phyloP scores from a whole-genome alignment of 2,797 vertebrate species.

The Mastacembelus armatus region DNA sequence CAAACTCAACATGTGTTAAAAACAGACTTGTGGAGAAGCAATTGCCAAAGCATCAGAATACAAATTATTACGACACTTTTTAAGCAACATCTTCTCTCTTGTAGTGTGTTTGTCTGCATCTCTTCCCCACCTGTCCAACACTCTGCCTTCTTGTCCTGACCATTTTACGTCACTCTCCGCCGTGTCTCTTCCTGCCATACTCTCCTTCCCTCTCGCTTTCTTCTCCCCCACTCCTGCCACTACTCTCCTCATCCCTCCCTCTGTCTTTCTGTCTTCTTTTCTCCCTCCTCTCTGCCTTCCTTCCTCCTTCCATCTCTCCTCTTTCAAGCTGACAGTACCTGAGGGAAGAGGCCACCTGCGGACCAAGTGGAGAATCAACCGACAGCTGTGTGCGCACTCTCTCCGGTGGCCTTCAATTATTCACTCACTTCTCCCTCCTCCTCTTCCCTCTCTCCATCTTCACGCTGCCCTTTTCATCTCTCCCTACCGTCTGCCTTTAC shows the following conservation, averaged over 20 bases:
- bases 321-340: slow-evolving; percentile 73
- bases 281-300: slow-evolving; percentile 27
- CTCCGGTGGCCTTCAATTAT: slow-evolving; percentile 82
- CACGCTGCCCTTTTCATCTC: slow-evolving; percentile 74
- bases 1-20: slow-evolving; percentile 44
- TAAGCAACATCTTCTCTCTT: slow-evolving; percentile 38
- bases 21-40: slow-evolving; percentile 43
- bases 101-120: slow-evolving; percentile 45
- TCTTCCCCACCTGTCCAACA: slow-evolving; percentile 21
- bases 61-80: slow-evolving; percentile 57
- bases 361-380: slow-evolving; percentile 76
- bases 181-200: slow-evolving; percentile 52
- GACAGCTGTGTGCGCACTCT: slow-evolving; percentile 80
- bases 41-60: slow-evolving; percentile 59
- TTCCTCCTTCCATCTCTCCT: slow-evolving; percentile 55
- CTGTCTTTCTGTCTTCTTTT: slow-evolving; percentile 14
- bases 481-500: slow-evolving; percentile 52
- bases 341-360: slow-evolving; percentile 80
- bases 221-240: slow-evolving; percentile 34
- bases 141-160: slow-evolving; percentile 38
- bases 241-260: slow-evolving; percentile 20
- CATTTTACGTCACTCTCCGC: slow-evolving; percentile 52
- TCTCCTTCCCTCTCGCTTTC: slow-evolving; percentile 37
- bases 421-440: slow-evolving; percentile 70
- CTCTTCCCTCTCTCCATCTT: slow-evolving; percentile 54